Evolutionary conservation across 1,140 invertebrate genomes (phyloP).

Genomic region (Drosophila murphyi): DNA sequence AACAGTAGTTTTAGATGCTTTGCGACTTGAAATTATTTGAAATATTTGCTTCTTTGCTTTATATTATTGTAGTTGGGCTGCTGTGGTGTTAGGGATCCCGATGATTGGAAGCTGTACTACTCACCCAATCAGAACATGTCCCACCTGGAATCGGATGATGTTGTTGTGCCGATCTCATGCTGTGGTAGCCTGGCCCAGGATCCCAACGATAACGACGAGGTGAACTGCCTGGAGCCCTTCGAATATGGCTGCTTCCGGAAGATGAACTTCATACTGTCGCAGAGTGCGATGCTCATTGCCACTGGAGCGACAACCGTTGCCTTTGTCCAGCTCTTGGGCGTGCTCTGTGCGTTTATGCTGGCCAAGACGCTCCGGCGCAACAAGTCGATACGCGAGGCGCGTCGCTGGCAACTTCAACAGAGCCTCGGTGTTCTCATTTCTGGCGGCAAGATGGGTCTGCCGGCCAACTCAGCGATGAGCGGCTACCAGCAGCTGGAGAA

Average conservation of each 20-base stretch:
- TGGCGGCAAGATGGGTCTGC: conserved; percentile 73
- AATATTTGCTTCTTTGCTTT: too few relatives aligned
- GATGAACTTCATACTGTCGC: conserved; percentile 88
- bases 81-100: conserved; percentile 88
- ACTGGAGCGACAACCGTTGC: conserved; percentile 92
- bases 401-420: conserved; percentile 88
- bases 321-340: conserved; percentile 93
- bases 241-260: conserved; percentile 88
- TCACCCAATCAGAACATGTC: conserved; percentile 54
- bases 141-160: conserved; percentile 68
- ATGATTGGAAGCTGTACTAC: conserved; percentile 87
- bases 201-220: conserved; percentile 40
- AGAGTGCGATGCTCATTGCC: conserved; percentile 90
- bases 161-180: conserved; percentile 86
- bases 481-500: conserved; percentile 82
- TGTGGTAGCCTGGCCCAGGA: conserved; percentile 83
- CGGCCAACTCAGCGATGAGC: conserved; percentile 68
- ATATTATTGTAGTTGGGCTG: conserved; percentile 87
- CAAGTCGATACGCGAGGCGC: conserved; percentile 89
- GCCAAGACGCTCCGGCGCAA: conserved; percentile 92
- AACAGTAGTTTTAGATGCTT: too few relatives aligned
- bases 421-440: conserved; percentile 85
- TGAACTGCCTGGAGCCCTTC: conserved; percentile 81
- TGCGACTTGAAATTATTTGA: too few relatives aligned
- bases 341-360: conserved; percentile 93